Percentiles rank a stretch among this genome's conserved stretches.
phyloP scores from a whole-genome alignment of 2,113 vertebrate genomes.

The Pontoporia blainvillei region DNA sequence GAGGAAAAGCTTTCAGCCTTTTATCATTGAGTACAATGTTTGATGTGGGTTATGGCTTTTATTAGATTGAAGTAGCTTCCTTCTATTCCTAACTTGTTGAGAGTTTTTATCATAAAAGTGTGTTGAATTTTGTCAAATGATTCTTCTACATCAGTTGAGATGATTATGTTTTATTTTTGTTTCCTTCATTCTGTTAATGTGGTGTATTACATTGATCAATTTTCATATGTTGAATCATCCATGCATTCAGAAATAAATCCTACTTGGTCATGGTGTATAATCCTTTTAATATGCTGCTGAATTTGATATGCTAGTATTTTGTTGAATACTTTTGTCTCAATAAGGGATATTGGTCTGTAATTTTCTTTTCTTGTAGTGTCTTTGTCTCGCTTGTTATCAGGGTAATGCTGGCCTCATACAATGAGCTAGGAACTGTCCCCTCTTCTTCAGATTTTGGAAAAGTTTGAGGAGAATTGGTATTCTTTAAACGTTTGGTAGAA shows the following conservation, averaged over 20 bases:
- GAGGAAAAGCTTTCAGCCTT: not conserved
- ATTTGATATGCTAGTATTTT: not conserved
- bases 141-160: not conserved
- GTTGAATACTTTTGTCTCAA: not conserved
- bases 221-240: not conserved
- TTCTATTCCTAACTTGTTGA: not conserved
- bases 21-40: not conserved
- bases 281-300: not conserved
- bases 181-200: not conserved
- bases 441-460: not conserved
- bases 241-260: not conserved
- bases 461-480: not conserved
- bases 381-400: not conserved
- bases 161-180: too few species aligned
- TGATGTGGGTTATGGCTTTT: not conserved
- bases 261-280: not conserved
- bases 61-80: not conserved
- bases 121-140: not conserved
- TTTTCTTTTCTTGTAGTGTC: not conserved
- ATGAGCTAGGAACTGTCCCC: not conserved
- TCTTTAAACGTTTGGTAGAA: not conserved
- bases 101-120: not conserved
- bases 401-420: not conserved
- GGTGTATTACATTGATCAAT: not conserved
- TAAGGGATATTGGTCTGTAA: not conserved